Evolutionary conservation across 2,888 invertebrate genomes (phyloP), one percentile per base, ranked within the genome.

Genomic region (Cephus runcator): DNA sequence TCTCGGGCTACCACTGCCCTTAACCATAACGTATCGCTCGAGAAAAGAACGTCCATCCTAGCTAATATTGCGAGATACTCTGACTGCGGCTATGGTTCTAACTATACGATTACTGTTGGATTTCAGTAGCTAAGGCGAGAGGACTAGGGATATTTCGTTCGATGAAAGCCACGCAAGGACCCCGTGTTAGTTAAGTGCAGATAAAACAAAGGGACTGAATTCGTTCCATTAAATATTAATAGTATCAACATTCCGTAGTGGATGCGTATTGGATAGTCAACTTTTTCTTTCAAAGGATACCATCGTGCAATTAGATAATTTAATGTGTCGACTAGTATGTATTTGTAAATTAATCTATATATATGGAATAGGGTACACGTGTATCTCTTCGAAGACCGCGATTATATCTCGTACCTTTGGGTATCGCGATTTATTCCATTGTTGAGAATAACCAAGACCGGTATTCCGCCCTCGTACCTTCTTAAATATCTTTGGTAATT

Each of bases 401-500:
- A 56, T 56, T 23, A 56, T 56, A 56, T 56, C 23, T 23, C 9
- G 9, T 56, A 9, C 2, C 56, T 56, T 56, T 23, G 23, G 9
- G 9, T 23, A 56, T 56, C 56, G 2, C 23, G 9, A 56, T 56
- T 56, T 56, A 56, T 56, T 56, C 9, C 56, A 56, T 9, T 15
- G 9, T 56, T 56, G 23, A 56, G 56, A 56, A 56, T 56, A 23
- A 2, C 9, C 56, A 23, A 56, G 15, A 56, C 6, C 9, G 2
- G 56, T 56, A 56, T 56, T 9, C 23, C 1, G 9, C 23, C 73
- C 76, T 78, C 76, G 78, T 79, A 73, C 79, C 75, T 69, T 69
- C 56, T 78, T 69, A 75, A 81, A 79, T 77, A 76, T 81, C 75
- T 75, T 76, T 75, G 77, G 77, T 78, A 77, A 79, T 77, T 69